Evolutionary conservation across 2,113 vertebrate genomes (phyloP).

Genomic region (Trinectes maculatus): DNA sequence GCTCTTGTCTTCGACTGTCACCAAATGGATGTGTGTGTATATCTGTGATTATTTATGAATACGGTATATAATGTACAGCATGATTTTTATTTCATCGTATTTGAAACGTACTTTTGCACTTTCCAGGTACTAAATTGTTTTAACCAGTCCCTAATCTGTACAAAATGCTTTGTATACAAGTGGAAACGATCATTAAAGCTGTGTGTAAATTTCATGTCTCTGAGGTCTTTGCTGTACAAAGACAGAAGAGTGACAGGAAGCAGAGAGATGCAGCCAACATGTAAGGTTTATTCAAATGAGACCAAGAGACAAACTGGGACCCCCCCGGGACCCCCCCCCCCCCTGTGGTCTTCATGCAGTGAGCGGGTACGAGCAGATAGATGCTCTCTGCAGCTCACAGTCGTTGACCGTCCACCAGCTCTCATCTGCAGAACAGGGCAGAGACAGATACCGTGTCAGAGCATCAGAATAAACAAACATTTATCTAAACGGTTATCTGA

Average conservation of each 20-base stretch:
- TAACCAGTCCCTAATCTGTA: constrained; percentile 89
- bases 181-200: constrained; percentile 85
- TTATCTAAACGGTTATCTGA: too few species aligned
- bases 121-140: constrained; percentile 93
- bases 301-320: background rate
- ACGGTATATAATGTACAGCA: constrained; percentile 92
- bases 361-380: constrained; percentile 69
- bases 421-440: constrained; percentile 57
- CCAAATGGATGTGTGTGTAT: constrained; percentile 88
- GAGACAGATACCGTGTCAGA: constrained; percentile 5
- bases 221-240: background rate
- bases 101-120: constrained; percentile 91
- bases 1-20: constrained; percentile 74
- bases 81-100: constrained; percentile 85
- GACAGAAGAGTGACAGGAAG: background rate
- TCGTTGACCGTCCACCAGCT: constrained; percentile 72
- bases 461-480: too few species aligned
- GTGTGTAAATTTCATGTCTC: constrained; percentile 57
- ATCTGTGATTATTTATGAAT: constrained; percentile 90
- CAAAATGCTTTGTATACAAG: constrained; percentile 90
- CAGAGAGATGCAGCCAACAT: background rate
- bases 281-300: constrained; percentile 49
- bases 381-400: constrained; percentile 72
- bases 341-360: constrained; percentile 30
- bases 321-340: too few species aligned